Evolutionary conservation across 1,140 invertebrate species (phyloP).

Genomic region (Apocrypta bakeri): DNA sequence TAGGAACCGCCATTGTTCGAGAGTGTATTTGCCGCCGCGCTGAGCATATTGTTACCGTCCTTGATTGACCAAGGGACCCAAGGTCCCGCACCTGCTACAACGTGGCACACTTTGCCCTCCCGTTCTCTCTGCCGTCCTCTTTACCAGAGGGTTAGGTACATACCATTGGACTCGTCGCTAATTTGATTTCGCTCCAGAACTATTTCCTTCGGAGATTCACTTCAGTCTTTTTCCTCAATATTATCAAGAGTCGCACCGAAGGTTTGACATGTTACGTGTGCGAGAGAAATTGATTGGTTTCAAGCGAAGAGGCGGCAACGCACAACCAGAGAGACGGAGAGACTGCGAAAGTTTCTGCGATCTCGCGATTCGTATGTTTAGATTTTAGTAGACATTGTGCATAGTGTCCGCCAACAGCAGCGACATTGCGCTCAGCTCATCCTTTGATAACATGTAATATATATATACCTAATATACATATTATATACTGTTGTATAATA

Average conservation of each 20-base stretch:
- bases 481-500: no score
- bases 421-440: no score
- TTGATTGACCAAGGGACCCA: not conserved
- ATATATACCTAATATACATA: no score
- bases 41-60: slow-evolving; percentile 63
- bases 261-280: not conserved
- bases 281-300: not conserved
- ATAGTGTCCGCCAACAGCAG: no score
- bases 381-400: no score
- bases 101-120: slow-evolving; percentile 6
- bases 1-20: slow-evolving; percentile 78
- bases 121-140: not conserved
- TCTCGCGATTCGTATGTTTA: no score
- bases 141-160: not conserved
- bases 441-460: no score
- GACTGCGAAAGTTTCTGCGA: no score
- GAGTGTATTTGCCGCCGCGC: slow-evolving; percentile 71
- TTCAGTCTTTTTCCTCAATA: slow-evolving; percentile 53
- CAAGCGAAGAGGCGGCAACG: not conserved
- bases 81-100: slow-evolving; percentile 5
- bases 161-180: not conserved
- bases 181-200: not conserved
- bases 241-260: slow-evolving; percentile 58
- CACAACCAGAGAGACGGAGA: no score
- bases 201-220: not conserved